Evolutionary conservation across 1,140 invertebrate species (phyloP), one percentile per base, ranked within the genome.

Genomic region (Popillia japonica): DNA sequence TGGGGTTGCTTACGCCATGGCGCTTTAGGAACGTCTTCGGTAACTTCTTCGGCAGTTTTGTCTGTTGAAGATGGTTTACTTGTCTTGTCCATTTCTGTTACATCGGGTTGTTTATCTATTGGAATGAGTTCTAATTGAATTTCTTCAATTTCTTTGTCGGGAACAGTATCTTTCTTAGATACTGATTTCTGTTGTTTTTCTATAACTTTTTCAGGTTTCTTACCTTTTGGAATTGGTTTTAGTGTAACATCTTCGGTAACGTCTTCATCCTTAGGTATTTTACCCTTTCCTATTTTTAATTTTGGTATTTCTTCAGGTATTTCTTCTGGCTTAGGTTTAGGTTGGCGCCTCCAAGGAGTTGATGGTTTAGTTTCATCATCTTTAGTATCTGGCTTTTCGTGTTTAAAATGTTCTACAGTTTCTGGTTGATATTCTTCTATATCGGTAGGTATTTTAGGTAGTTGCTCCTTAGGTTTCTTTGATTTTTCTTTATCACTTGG

Each of bases 171-270:
- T 81, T 81, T 79, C 78, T 86, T 85, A n/a, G 82, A 79, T 75
- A 88, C 82, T 20, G 86, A 86, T 83, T 88, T 88, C 64, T 87
- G 83, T 81, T 88, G 86, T 76, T 82, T 81, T 4, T 80, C 61
- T 78, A 84, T 83, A 75, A 86, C 84, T 68, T 86, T 84, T 77
- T 86, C 83, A 44, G 83, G 83, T 73, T 85, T 79, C 80, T 84
- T 83, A 40, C 83, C 83, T 81, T 85, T 86, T 44, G 86, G 79
- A 59, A 89, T 86, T 75, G 87, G 87, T 77, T 87, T 89, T 11
- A 89, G 80, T 42, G 80, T 82, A 6, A 89, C 83, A 79, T 87
- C 84, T 81, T 88, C 84, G 72, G 87, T 80, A 20, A 80, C 81
- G 81, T 87, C 83, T 61, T 86, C 84, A 42, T 86, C 81, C 78